Percentiles rank a stretch among this genome's conserved stretches.
Evolutionary conservation across 1,140 invertebrate genomes (phyloP).

Genomic region (Zaprionus africanus): DNA sequence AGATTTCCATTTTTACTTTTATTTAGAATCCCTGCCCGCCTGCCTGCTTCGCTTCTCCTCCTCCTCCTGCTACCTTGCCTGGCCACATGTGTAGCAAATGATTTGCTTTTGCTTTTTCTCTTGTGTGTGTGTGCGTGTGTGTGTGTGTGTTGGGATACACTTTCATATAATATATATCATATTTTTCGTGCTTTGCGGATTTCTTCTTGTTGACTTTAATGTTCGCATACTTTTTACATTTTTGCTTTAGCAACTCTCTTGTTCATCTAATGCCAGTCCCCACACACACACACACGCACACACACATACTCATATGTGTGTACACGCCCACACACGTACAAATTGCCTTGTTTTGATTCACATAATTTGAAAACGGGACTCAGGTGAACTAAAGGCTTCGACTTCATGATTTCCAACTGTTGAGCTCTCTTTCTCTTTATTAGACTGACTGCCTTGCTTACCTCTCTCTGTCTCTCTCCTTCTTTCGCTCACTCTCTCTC

Average conservation of each 20-base stretch:
- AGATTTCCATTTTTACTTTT: slow-evolving; percentile 60
- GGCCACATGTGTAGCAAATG: slow-evolving; percentile 67
- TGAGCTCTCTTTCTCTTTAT: neutral
- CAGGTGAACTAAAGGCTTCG: slow-evolving; percentile 65
- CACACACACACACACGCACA: slow-evolving; percentile 3
- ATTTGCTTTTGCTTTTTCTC: slow-evolving; percentile 52
- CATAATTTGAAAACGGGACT: slow-evolving; percentile 25
- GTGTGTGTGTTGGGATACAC: slow-evolving; percentile 33
- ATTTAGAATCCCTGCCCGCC: slow-evolving; percentile 33
- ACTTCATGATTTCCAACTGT: slow-evolving; percentile 57
- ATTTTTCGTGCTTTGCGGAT: slow-evolving; percentile 43
- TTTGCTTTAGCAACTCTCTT: neutral
- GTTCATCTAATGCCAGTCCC: slow-evolving; percentile 1
- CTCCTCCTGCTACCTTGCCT: slow-evolving; percentile 6
- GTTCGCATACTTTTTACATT: slow-evolving; percentile 38
- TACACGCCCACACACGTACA: slow-evolving; percentile 4
- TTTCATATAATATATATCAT: slow-evolving; percentile 32
- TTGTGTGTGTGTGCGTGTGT: neutral
- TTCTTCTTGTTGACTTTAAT: slow-evolving; percentile 76
- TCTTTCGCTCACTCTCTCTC: neutral
- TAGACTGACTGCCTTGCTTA: neutral
- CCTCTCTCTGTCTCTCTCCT: neutral
- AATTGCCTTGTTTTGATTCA: slow-evolving; percentile 17
- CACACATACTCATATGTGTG: neutral
- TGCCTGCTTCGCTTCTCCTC: neutral